phyloP scores from a whole-genome alignment of 2,113 vertebrate genomes.

The Ictalurus furcatus region DNA sequence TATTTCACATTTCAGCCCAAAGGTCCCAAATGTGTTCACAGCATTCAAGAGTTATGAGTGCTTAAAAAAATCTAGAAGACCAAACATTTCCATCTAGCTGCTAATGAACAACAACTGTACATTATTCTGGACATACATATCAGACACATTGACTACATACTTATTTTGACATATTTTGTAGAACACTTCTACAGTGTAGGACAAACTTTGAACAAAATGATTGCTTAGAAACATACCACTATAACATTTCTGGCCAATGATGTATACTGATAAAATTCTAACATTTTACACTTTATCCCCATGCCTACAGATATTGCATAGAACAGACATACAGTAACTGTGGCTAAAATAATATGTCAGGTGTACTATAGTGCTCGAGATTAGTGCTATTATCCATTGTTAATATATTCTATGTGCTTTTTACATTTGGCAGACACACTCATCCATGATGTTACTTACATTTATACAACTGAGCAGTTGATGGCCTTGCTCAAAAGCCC shows the following conservation, averaged over 20 bases:
- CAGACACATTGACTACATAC: conserved; percentile 10
- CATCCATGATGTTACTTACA: too few species aligned
- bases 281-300: conserved; percentile 48
- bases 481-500: too few species aligned
- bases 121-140: conserved; percentile 14
- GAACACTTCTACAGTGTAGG: neutral
- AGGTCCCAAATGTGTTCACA: conserved; percentile 28
- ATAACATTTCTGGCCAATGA: neutral
- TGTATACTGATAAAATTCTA: neutral
- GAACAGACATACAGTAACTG: conserved; percentile 45
- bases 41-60: conserved; percentile 22
- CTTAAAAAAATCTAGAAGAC: conserved; percentile 6
- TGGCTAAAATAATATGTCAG: conserved; percentile 56
- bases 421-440: too few species aligned
- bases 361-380: conserved; percentile 54
- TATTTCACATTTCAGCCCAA: conserved; percentile 28
- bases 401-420: conserved; percentile 30
- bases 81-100: conserved; percentile 23
- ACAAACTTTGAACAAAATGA: neutral
- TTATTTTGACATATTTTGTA: conserved; percentile 3
- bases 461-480: too few species aligned
- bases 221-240: neutral
- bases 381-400: conserved; percentile 42
- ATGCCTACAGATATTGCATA: conserved; percentile 56
- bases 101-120: neutral